Percentiles rank a stretch among this genome's conserved stretches.
These are phyloP conservation scores for Ceratitis capitata DNA, from an alignment of 1,140 invertebrate genomes.

Conservation along the genomic window DNA sequence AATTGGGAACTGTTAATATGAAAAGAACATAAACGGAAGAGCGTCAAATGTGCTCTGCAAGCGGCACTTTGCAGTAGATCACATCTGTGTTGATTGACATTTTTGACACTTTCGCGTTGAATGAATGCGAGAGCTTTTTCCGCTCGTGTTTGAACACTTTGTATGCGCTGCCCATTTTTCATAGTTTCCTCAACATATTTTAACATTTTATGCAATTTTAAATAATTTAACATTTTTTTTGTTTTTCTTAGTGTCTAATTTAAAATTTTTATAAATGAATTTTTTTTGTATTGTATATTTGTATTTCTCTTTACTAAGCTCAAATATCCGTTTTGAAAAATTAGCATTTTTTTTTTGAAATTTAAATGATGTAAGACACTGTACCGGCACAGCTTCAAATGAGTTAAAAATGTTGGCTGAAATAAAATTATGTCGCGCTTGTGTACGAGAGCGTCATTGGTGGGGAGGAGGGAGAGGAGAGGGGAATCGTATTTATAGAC, in stretches of 20 bases:
- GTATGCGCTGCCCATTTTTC: neutral
- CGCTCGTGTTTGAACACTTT: neutral
- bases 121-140: neutral
- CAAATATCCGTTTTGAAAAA: neutral
- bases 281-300: too few species aligned
- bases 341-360: neutral
- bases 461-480: neutral
- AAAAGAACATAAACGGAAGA: neutral
- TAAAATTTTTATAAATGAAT: too few species aligned
- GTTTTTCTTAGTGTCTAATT: too few species aligned
- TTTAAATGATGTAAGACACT: neutral
- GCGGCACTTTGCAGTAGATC: neutral
- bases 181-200: neutral
- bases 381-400: neutral
- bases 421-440: neutral
- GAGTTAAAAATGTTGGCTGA: neutral
- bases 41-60: neutral
- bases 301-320: neutral
- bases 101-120: neutral
- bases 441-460: neutral
- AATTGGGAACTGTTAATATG: neutral
- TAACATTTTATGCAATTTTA: neutral
- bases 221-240: too few species aligned
- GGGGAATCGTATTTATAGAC: conserved; percentile 1
- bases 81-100: neutral